phyloP scores from a whole-genome alignment of 2,113 vertebrate species.

The Scomber colias region DNA sequence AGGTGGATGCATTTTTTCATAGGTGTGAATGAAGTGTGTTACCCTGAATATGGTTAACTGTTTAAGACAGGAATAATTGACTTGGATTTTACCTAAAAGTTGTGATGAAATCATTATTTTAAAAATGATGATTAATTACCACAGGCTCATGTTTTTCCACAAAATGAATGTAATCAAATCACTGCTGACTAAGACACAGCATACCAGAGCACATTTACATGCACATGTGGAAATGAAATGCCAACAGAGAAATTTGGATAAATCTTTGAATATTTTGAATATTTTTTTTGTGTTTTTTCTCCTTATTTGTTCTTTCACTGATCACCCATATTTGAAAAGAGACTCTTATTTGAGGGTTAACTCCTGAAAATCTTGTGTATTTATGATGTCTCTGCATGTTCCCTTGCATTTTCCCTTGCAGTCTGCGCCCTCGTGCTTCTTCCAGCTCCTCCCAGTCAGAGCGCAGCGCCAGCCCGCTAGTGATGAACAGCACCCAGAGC shows the following conservation, averaged over 20 bases:
- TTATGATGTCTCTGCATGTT: not conserved
- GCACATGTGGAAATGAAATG: not conserved
- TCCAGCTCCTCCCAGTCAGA: slow-evolving; percentile 90
- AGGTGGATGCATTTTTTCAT: not conserved
- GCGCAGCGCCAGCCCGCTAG: slow-evolving; percentile 84
- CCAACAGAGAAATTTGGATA: not conserved
- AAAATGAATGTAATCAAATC: slow-evolving; percentile 9
- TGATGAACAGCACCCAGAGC: slow-evolving; percentile 89
- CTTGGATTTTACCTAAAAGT: not conserved
- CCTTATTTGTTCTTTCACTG: not conserved
- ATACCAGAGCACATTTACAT: slow-evolving; percentile 2
- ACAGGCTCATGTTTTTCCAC: not conserved
- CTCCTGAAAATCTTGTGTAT: not conserved
- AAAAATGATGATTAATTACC: not conserved
- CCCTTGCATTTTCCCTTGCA: slow-evolving; percentile 54
- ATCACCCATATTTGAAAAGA: not conserved
- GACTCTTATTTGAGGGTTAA: not conserved
- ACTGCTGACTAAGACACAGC: not conserved
- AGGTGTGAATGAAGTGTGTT: not conserved
- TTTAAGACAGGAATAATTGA: not conserved
- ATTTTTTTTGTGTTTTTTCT: not conserved
- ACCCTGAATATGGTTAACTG: not conserved
- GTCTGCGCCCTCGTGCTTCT: slow-evolving; percentile 89
- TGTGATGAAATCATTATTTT: not conserved
- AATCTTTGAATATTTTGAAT: not conserved